Base-by-base conservation (phyloP, 2,888 invertebrate genomes). In the Eupithecia centaureata region DNA sequence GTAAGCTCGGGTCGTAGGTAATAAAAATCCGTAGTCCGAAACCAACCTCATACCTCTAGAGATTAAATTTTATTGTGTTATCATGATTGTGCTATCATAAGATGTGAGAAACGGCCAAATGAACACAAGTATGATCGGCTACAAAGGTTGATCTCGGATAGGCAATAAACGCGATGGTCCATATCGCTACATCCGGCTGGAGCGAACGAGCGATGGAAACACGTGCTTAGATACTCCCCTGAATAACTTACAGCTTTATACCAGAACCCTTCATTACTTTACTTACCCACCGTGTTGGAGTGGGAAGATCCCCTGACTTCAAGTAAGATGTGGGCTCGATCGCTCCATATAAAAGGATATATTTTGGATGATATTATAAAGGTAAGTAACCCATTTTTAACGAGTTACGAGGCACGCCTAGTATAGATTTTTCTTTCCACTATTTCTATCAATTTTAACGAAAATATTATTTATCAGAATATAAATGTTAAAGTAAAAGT, bases 181-280 rank as follows among this genome's bases (percentile, higher is more conserved):
- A 79, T 83, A 81, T 79, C 77, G 71, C 77, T 82, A 83, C 82
- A 82, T 83, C 80, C 74, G 82, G 79, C 78, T 70, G 73, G 68
- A 78, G 77, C 33, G 68, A 69, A 70, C 62, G 58, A 22, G 68
- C 70, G 72, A 73, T 75, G 67, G 68, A 63, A 67, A 76, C 77
- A 76, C 73, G 73, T 77, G 63, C 73, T 76, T 67, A 64, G 65
- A 59, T 64, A 73, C 74, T 68, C 73, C 68, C 66, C 70, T 77
- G 78, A 80, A 78, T 78, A 79, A 78, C 76, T 79, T 73, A 75
- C 65, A 65, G 63, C 70, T 71, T 73, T 71, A 68, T 70, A 71
- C 65, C 69, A 64, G 65, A 65, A 47, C 65, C 63, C 67, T 63
- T 68, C 32, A 57, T 60, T 57, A 57, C 57, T 57, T 30, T 22